Conservation (phyloP, 2,888 invertebrate genomes). For the Drosophila anceps region DNA sequence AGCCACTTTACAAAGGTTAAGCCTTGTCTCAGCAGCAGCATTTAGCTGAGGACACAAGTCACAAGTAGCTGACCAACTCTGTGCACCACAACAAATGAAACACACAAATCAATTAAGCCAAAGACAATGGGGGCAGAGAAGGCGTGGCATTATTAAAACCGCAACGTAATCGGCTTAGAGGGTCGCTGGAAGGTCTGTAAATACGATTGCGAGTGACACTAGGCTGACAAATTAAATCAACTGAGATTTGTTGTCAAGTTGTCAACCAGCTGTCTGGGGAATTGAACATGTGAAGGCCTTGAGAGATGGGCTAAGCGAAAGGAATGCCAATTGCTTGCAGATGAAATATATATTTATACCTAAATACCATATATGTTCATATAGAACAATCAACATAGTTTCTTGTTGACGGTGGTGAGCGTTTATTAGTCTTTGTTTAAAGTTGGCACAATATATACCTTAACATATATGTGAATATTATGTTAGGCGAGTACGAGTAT, state of each 20-base stretch:
- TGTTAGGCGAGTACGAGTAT: conserved; percentile 6
- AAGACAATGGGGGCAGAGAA: conserved; percentile 19
- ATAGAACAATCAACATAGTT: background rate
- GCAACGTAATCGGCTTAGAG: conserved; percentile 68
- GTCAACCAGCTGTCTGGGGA: conserved; percentile 28
- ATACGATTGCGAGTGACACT: conserved; percentile 57
- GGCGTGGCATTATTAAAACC: conserved; percentile 35
- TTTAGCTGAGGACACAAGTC: background rate
- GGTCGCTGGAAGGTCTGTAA: conserved; percentile 35
- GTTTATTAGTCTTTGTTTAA: conserved; percentile 32
- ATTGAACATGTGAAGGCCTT: background rate
- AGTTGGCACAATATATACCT: background rate
- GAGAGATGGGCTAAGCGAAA: background rate
- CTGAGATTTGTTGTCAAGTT: conserved; percentile 67
- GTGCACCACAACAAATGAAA: conserved; percentile 2
- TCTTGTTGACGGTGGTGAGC: conserved; percentile 14
- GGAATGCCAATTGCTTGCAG: background rate
- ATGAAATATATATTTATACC: background rate
- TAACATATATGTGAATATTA: conserved; percentile 6
- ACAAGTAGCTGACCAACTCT: background rate
- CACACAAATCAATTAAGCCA: conserved; percentile 53
- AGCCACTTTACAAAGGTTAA: too few relatives aligned
- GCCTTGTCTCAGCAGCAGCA: conserved; percentile 8
- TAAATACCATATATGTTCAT: background rate
- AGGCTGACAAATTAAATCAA: conserved; percentile 69